These are phyloP conservation scores for Sebastes matsubarae DNA, from an alignment of 2,797 vertebrate genomes.

Conservation along the genomic window DNA sequence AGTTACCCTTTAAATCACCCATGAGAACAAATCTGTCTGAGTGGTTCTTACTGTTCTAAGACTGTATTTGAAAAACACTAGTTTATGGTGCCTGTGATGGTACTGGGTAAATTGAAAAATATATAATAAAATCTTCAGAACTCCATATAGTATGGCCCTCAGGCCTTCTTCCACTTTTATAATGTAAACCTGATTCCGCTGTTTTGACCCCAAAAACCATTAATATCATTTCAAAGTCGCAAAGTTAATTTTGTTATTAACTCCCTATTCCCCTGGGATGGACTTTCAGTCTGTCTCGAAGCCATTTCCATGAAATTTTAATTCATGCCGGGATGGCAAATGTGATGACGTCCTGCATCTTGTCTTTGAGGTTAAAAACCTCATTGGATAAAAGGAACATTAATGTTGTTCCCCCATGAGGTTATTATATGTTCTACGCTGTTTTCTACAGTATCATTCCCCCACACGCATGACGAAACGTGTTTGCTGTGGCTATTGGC, in stretches of 20 bases:
- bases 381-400: constrained; percentile 9
- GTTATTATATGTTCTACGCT: constrained; percentile 30
- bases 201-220: constrained; percentile 6
- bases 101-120: neutral
- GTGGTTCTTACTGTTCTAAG: neutral
- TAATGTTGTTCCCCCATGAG: neutral
- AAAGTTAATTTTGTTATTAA: neutral
- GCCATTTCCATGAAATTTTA: constrained; percentile 33
- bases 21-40: neutral
- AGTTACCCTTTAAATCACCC: neutral
- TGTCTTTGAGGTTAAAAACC: constrained; percentile 43
- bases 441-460: constrained; percentile 32
- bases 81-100: neutral
- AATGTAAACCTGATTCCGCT: neutral
- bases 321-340: constrained; percentile 33
- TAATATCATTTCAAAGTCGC: neutral
- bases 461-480: constrained; percentile 12
- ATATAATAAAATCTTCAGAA: neutral
- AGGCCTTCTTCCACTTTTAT: neutral
- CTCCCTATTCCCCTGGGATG: neutral
- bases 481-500: constrained; percentile 50
- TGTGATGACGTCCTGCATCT: constrained; percentile 23
- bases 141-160: neutral
- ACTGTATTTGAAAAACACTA: neutral
- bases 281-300: neutral